phyloP scores from a whole-genome alignment of 2,113 vertebrate species.

The Diglossa brunneiventris region DNA sequence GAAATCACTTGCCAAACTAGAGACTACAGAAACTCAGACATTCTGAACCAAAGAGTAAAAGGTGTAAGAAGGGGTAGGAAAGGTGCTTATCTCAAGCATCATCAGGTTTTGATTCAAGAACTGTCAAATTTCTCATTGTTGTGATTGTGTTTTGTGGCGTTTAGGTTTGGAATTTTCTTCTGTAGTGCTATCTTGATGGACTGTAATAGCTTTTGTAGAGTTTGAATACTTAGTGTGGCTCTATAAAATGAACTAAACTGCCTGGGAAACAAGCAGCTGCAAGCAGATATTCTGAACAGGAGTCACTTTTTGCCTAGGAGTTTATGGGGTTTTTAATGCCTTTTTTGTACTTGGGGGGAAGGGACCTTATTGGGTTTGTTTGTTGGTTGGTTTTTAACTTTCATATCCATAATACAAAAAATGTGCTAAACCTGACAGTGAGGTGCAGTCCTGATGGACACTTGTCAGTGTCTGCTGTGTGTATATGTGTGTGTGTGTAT shows the following conservation, averaged over 20 bases:
- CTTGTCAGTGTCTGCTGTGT: background rate
- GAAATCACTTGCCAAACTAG: background rate
- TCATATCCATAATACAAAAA: background rate
- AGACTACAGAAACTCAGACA: background rate
- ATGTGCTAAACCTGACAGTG: accelerated
- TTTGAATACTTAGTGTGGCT: background rate
- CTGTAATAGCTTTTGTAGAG: background rate
- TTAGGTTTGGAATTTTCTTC: background rate
- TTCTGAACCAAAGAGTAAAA: background rate
- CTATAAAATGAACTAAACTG: background rate
- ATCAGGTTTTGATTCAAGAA: background rate
- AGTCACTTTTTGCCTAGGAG: background rate
- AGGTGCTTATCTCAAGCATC: background rate
- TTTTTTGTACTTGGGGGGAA: background rate
- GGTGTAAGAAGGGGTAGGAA: background rate
- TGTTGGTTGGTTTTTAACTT: background rate
- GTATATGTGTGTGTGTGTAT: no score
- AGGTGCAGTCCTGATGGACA: background rate
- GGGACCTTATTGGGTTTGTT: background rate
- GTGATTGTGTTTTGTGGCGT: background rate
- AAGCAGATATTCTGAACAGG: background rate
- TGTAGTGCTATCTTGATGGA: background rate
- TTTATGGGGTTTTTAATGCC: background rate
- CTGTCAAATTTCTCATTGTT: background rate
- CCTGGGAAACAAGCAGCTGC: background rate